A percentile compares a stretch with the other conserved stretches of the same genome.
Evolutionary conservation across 1,140 invertebrate genomes (phyloP).

Genomic region (Venturia canescens): DNA sequence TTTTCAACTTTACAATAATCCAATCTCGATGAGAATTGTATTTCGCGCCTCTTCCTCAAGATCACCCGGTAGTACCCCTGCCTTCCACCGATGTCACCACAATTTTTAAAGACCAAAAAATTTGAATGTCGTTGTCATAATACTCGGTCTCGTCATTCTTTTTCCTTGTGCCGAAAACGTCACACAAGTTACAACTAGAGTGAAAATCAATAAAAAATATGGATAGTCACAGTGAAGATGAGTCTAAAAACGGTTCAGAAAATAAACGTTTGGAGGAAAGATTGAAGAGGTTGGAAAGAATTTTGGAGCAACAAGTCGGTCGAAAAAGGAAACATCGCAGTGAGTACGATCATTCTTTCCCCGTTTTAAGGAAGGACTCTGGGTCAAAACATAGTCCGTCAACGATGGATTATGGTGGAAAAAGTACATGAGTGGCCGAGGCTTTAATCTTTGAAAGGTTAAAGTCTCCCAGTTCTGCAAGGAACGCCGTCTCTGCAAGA

Average conservation of each 20-base stretch:
- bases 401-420: neutral
- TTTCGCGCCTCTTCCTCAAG: too few species aligned
- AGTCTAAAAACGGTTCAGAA: too few species aligned
- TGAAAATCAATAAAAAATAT: neutral
- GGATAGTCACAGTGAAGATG: too few species aligned
- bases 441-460: neutral
- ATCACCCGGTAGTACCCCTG: too few species aligned
- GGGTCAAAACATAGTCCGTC: too few species aligned
- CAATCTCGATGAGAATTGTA: too few species aligned
- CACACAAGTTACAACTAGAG: neutral
- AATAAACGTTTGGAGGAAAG: too few species aligned
- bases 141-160: neutral
- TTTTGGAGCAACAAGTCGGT: too few species aligned
- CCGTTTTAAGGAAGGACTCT: neutral
- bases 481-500: conserved; percentile 3
- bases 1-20: too few species aligned
- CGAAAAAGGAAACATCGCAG: neutral
- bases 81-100: too few species aligned
- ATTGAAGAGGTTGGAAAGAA: too few species aligned
- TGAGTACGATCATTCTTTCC: neutral
- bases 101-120: neutral
- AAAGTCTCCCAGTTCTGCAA: neutral
- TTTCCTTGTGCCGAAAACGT: neutral
- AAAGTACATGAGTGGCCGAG: neutral
- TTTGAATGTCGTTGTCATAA: neutral